phyloP scores from a whole-genome alignment of 1,140 invertebrate species.

The Plectus sambesii region DNA sequence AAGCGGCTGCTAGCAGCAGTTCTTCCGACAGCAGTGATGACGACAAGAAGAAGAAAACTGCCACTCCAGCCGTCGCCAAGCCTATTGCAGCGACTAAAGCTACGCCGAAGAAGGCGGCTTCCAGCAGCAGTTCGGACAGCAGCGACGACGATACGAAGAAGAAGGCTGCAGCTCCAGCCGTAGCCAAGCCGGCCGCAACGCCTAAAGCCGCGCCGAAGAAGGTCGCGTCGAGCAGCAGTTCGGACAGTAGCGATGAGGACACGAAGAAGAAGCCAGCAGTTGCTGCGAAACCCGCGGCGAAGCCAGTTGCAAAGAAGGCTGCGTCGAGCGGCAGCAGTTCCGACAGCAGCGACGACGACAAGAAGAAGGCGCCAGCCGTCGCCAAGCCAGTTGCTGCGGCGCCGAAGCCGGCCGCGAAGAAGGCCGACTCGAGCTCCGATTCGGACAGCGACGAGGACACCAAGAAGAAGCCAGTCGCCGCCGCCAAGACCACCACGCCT shows the following conservation, averaged over 20 bases:
- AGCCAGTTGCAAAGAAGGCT: constrained; percentile 2
- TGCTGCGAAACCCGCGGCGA: constrained; percentile 15
- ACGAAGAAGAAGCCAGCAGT: not conserved
- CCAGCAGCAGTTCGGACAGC: constrained; percentile 10
- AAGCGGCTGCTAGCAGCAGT: constrained; percentile 9
- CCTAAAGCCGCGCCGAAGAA: constrained; percentile 5
- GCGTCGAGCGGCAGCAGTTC: not conserved
- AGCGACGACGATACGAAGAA: constrained; percentile 14
- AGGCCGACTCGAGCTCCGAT: constrained; percentile 8
- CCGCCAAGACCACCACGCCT: too few species aligned
- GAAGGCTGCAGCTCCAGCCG: constrained; percentile 15
- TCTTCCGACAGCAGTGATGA: constrained; percentile 21
- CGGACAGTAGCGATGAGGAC: not conserved
- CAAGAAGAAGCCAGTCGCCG: not conserved
- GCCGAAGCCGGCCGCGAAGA: constrained; percentile 2
- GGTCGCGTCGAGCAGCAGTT: constrained; percentile 10
- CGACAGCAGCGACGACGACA: not conserved
- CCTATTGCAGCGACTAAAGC: too few species aligned
- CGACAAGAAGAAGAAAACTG: constrained; percentile 12
- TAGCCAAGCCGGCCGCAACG: constrained; percentile 8
- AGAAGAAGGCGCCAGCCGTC: not conserved
- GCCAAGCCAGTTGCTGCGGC: constrained; percentile 4
- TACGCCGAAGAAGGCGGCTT: constrained; percentile 19
- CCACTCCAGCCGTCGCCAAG: constrained; percentile 16
- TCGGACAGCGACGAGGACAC: constrained; percentile 16